Evolutionary conservation across 2,113 vertebrate genomes (phyloP), one percentile per base, ranked within the genome.

Genomic region (Camarhynchus parvulus): DNA sequence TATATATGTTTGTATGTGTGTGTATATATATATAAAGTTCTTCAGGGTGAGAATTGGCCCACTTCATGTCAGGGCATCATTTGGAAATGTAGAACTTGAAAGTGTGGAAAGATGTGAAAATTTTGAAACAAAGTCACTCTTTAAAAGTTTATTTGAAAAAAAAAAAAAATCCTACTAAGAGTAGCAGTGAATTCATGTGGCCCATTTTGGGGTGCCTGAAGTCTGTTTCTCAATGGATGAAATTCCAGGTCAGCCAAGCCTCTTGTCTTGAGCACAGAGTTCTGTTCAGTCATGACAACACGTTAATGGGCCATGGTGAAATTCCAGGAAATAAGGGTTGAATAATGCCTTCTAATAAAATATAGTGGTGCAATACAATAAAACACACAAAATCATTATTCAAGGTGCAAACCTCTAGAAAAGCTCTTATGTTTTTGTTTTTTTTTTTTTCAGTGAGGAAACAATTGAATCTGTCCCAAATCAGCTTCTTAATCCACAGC

Each of bases 401-500:
- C 83, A 95, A 78, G 90, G 86, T 96, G 53, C 86, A 96, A 97
- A 94, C 87, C 74, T 47, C 81, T 72, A 97, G 97, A 97, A 85
- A 94, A 97, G 84, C 39, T 76, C 96, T 92, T 93, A 78, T 80
- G 5, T 15, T n/a, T 78, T 21, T 8, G 50, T 3, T 3, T 7
- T 17, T 61, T 86, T 86, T 35, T 35, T 90, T 96, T 97, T 78
- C 91, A 92, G 92, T 91, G 76, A 83, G 86, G 84, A 94, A 98
- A 96, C 82, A 96, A 88, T 91, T 93, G 92, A 97, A 96, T 93
- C 91, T 89, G 67, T 92, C 94, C 96, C 92, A 97, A 97, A 97
- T 97, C 95, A 83, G 87, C 90, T 95, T 93, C 95, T 90, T 97
- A 96, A 97, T 98, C 97, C 96, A 94, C 91, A 95, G 84, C 83